phyloP scores from a whole-genome alignment of 2,113 vertebrate genomes.

The Leucosticte australis region DNA sequence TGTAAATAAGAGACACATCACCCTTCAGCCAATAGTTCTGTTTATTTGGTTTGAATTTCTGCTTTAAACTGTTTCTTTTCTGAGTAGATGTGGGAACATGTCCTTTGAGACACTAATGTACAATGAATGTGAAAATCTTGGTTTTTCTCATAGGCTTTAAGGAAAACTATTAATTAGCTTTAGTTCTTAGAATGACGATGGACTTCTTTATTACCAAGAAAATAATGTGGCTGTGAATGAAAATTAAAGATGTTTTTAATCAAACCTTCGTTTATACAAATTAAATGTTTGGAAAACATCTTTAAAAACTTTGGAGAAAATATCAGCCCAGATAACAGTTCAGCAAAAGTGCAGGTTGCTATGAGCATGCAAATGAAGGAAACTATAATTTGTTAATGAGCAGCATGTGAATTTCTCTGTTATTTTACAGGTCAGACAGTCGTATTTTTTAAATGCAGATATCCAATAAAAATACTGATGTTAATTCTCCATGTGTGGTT shows the following conservation, averaged over 20 bases:
- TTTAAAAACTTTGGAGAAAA: neutral
- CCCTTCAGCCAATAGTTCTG: neutral
- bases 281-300: neutral
- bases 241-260: neutral
- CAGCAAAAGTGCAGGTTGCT: neutral
- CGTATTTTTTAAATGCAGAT: neutral
- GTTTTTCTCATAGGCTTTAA: neutral
- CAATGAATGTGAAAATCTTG: neutral
- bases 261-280: neutral
- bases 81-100: neutral
- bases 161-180: neutral
- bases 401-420: neutral
- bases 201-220: neutral
- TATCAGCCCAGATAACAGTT: neutral
- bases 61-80: neutral
- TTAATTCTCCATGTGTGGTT: neutral
- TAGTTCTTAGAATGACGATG: neutral
- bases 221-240: neutral
- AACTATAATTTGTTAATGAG: neutral
- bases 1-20: neutral
- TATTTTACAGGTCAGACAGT: neutral
- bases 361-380: neutral
- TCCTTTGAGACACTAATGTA: neutral
- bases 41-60: conserved; percentile 30
- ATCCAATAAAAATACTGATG: neutral